Evolutionary conservation across 1,140 invertebrate species (phyloP), one percentile per base, ranked within the genome.

Genomic region (Nasonia giraulti): DNA sequence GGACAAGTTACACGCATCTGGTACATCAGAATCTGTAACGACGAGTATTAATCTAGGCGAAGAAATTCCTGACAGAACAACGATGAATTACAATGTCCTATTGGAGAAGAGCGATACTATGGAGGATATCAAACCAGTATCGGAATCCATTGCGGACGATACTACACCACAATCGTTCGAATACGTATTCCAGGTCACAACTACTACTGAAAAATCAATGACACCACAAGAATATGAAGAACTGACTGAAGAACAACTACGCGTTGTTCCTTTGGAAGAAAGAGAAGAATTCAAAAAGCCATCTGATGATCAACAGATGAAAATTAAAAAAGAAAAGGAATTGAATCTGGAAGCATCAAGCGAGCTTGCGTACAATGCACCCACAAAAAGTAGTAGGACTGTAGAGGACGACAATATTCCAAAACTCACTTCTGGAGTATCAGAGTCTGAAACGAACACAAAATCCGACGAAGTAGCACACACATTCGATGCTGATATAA

Each of bases 131-230:
- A 92, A 89, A 87, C 92, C 92, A 33, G 91, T 93, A 8, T 92
- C 88, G 0, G 92, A 93, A 84, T 69, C 88, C n/a, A 81, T 93
- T 62, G 55, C 89, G 27, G 92, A 93, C 66, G 91, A 92, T 69
- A 85, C 83, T 8, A 87, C 86, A 50, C 89, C 90, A 7, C 20
- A 87, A n/a, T 85, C 86, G n/a, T 91, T 91, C n/a, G 86, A 88
- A 82, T 91, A 88, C 50, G 87, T 87, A 68, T 88, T 87, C 14
- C 50, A 88, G 17, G 87, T 91, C 33, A 85, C 85, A 0, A 89
- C 89, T 2, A 87, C 89, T 23, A 88, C 80, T 23, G 88, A 90
- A 85, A 85, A 83, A 47, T 4, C 68, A 31, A 33, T 83, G 11
- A 69, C 86, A 31, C 69, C n/a, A 10, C 79, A 85, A 23, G 50